Conservation (phyloP, 1,140 invertebrate genomes). For the Drosophila nasuta region DNA sequence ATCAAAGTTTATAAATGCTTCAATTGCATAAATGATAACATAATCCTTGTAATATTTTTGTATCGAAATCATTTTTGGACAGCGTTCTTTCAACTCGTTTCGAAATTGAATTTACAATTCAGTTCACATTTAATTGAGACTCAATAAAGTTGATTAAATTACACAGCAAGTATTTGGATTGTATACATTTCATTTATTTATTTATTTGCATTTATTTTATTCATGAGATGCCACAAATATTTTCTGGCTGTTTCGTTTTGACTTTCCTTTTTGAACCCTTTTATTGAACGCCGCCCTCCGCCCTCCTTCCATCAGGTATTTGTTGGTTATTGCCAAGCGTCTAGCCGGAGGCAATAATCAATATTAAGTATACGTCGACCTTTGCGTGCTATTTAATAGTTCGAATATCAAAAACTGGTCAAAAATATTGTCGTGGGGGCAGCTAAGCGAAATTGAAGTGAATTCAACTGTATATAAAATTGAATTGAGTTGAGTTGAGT, state of each 20-base stretch:
- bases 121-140: neutral
- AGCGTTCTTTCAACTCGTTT: neutral
- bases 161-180: neutral
- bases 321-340: conserved; percentile 46
- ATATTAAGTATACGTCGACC: conserved; percentile 66
- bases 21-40: neutral
- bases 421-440: conserved; percentile 44
- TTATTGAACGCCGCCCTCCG: conserved; percentile 9
- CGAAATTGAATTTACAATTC: neutral
- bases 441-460: conserved; percentile 26
- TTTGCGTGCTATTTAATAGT: conserved; percentile 68
- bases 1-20: neutral
- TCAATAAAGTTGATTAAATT: conserved; percentile 40
- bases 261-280: conserved; percentile 32
- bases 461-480: conserved; percentile 4
- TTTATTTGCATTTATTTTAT: conserved; percentile 32
- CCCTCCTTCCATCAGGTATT: conserved; percentile 36
- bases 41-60: neutral
- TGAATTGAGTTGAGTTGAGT: conserved; percentile 23
- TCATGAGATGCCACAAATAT: conserved; percentile 29
- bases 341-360: conserved; percentile 73
- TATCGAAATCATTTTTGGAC: neutral
- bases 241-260: conserved; percentile 7
- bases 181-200: conserved; percentile 14
- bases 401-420: conserved; percentile 46